Evolutionary conservation across 2,888 invertebrate species (phyloP).

Genomic region (Perizoma affinitatum): DNA sequence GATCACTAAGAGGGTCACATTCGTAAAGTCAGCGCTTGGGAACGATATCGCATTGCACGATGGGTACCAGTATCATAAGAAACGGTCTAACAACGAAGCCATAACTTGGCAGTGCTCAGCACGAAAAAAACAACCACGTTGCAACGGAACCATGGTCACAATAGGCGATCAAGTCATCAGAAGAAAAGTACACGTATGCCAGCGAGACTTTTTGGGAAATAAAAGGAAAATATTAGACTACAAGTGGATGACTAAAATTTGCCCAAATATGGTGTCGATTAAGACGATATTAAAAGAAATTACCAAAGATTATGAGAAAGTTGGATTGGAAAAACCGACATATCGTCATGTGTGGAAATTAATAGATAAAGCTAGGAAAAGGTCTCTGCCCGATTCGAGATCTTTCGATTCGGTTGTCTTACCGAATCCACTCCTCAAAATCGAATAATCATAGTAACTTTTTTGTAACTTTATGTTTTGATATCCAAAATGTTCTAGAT

Average conservation of each 20-base stretch:
- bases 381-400: background rate
- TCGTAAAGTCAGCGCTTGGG: background rate
- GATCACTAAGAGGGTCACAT: background rate
- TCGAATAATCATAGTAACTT: background rate
- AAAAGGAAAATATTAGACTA: slow-evolving; percentile 3
- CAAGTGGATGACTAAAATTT: slow-evolving; percentile 7
- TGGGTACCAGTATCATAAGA: slow-evolving; percentile 5
- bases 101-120: slow-evolving; percentile 7
- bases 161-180: background rate
- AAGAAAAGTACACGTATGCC: background rate
- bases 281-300: background rate
- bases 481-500: too few relatives aligned
- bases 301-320: slow-evolving; percentile 1
- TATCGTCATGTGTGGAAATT: slow-evolving; percentile 1
- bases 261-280: background rate
- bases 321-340: slow-evolving; percentile 1
- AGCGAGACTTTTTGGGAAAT: slow-evolving; percentile 1
- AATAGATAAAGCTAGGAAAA: background rate
- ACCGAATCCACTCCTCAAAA: background rate
- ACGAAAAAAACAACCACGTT: background rate
- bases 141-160: slow-evolving; percentile 3
- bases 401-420: background rate
- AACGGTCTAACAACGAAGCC: background rate
- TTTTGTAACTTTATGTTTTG: too few relatives aligned
- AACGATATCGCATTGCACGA: slow-evolving; percentile 4